Evolutionary conservation across 64 coral and sea anemone species (phyloP).

Genomic region (Astreopora myriophthalma): DNA sequence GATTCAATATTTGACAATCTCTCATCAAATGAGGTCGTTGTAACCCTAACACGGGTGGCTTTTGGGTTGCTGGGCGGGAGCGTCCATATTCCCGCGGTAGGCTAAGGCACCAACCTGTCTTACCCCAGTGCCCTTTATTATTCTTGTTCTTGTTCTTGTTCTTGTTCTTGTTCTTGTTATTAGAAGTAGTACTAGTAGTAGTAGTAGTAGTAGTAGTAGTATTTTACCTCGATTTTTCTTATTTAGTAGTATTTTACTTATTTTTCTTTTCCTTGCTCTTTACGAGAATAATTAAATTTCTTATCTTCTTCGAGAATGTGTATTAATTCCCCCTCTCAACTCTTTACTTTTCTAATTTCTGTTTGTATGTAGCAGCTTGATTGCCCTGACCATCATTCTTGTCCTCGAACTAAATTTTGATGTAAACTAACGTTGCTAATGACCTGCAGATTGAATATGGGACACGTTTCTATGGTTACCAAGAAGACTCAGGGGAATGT

Average conservation of each 20-base stretch:
- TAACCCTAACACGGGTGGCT: too few species aligned
- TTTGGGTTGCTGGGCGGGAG: too few species aligned
- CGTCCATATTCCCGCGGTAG: too few species aligned
- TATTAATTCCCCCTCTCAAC: too few species aligned
- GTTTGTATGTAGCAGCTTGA: not conserved
- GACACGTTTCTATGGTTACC: conserved; percentile 88
- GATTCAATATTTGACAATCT: not conserved
- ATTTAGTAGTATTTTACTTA: too few species aligned
- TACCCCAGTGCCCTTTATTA: too few species aligned
- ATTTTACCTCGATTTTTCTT: too few species aligned
- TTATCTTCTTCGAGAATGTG: not conserved
- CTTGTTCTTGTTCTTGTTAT: too few species aligned
- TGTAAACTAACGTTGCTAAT: not conserved
- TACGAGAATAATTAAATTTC: not conserved
- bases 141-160: too few species aligned
- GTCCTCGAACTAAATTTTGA: not conserved
- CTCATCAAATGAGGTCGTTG: not conserved
- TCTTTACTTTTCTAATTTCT: not conserved
- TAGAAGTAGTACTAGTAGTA: too few species aligned
- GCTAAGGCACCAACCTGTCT: too few species aligned
- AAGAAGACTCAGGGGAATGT: not conserved
- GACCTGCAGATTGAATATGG: conserved; percentile 72
- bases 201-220: too few species aligned
- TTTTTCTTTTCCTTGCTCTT: not conserved
- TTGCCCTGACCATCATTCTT: not conserved